Evolutionary conservation across 92 coral and sea anemone species (phyloP).

Genomic region (Blastomussa wellsi): DNA sequence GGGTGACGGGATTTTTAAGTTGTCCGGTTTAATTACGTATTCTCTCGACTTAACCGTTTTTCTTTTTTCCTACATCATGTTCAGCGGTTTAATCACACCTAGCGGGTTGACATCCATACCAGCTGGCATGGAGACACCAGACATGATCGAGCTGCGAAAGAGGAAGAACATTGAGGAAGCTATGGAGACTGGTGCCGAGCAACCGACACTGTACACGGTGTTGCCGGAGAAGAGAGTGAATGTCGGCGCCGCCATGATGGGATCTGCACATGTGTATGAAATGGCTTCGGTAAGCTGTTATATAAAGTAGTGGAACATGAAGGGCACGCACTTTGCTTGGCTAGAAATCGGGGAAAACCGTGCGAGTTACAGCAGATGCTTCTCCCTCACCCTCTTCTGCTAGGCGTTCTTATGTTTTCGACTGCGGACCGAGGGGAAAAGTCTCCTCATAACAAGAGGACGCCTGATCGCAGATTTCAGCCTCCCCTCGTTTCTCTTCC

Average conservation of each 20-base stretch:
- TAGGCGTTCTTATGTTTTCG: no score
- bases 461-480: no score
- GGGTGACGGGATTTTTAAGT: no score
- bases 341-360: no score
- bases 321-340: no score
- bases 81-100: constrained; percentile 94
- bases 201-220: constrained; percentile 93
- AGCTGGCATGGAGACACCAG: constrained; percentile 99
- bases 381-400: no score
- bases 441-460: no score
- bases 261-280: constrained; percentile 96
- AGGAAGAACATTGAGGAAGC: constrained; percentile 96
- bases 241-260: constrained; percentile 99
- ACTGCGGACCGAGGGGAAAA: no score
- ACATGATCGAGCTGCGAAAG: constrained; percentile 97
- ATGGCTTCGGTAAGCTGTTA: constrained; percentile 70
- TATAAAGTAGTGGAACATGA: background rate
- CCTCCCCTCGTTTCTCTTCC: no score
- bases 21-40: no score
- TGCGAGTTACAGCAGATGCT: no score
- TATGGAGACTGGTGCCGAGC: constrained; percentile 94
- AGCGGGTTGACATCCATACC: constrained; percentile 99
- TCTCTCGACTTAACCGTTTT: background rate
- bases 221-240: constrained; percentile 87
- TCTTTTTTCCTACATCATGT: background rate